Evolutionary conservation across 2,888 invertebrate genomes (phyloP), one percentile per base, ranked within the genome.

Genomic region (Plemyria rubiginata): DNA sequence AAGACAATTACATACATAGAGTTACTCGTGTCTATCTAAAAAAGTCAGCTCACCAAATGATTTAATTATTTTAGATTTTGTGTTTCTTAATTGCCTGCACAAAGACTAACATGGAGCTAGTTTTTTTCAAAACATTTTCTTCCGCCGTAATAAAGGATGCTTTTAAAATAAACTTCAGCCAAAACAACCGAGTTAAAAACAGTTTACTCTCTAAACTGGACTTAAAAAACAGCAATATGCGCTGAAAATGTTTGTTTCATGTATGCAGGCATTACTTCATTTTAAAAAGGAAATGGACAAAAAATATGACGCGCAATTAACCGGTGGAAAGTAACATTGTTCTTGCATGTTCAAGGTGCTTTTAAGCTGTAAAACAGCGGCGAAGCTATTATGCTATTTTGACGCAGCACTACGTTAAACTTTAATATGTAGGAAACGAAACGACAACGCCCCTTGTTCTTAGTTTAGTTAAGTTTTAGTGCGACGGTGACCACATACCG

Each of bases 311-410:
- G 57, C 50, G 64, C 38, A 59, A 61, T 62, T 56, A 54, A 49
- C 40, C 13, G 41, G 43, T 22, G 54, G 40, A 41, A 41, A 68
- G 71, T 71, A 70, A 74, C 67, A 71, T 51, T 50, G 60, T 65
- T 77, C 72, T 81, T 68, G 79, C 81, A 77, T 9, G 32, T 72
- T 72, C 58, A 70, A 72, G 62, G 73, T 73, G 75, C 74, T 80
- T 73, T 2, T 22, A 22, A 32, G 6, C 7, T 32, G 32, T 60
- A 73, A 72, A 74, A 70, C 64, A 75, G 7, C 32, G 32, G 8
- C 8, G 32, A 8, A 32, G 32, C 8, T 32, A 32, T 8, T 32
- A 28, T 11, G 22, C 22, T 22, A 22, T 22, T 22, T 22, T 22
- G 22, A 22, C 22, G 22, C 22, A 22, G 3, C 22, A 22, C 22